Evolutionary conservation across 2,888 invertebrate species (phyloP).

Genomic region (Metallyticus violacea): DNA sequence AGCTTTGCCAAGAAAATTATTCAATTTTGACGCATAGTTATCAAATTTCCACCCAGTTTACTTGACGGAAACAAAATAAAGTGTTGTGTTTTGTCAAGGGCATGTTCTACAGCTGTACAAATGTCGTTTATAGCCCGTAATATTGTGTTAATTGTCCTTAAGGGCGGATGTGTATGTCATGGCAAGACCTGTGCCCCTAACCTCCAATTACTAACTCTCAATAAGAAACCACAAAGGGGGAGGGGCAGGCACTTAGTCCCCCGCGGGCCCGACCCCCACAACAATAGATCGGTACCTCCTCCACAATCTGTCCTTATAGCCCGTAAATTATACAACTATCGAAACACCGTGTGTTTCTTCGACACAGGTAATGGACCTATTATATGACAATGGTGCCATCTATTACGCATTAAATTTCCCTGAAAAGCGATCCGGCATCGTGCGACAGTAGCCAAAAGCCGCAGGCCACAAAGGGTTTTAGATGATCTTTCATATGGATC

Average conservation of each 20-base stretch:
- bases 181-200: too few species aligned
- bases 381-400: slow-evolving; percentile 20
- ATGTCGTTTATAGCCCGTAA: background rate
- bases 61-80: too few species aligned
- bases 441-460: background rate
- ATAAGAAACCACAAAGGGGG: background rate
- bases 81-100: background rate
- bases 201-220: background rate
- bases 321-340: background rate
- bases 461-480: background rate
- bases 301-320: too few species aligned
- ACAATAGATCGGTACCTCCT: background rate
- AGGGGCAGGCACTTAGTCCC: too few species aligned
- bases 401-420: slow-evolving; percentile 12
- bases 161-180: background rate
- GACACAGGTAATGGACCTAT: slow-evolving; percentile 20
- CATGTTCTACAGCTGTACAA: too few species aligned
- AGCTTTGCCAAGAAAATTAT: background rate
- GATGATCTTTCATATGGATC: background rate
- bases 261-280: too few species aligned
- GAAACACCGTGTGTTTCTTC: slow-evolving; percentile 5
- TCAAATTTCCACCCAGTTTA: background rate
- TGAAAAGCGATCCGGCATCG: background rate
- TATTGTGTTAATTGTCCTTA: background rate
- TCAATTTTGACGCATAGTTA: background rate